These are phyloP conservation scores for Psococerastis gibbosa DNA, from an alignment of 2,888 invertebrate species.

Conservation along the genomic window DNA sequence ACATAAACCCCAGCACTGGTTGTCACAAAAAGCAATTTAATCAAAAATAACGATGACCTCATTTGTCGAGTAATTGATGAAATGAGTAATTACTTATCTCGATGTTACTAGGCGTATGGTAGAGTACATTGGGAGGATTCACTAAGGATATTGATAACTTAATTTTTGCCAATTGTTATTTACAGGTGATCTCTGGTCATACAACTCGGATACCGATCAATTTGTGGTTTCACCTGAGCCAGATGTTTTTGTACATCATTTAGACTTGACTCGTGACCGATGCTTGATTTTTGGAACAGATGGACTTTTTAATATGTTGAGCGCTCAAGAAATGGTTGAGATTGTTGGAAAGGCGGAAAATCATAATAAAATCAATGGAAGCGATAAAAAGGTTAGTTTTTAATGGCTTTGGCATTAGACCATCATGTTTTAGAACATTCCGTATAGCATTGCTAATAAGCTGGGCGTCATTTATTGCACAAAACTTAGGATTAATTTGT, in stretches of 20 bases:
- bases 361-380: constrained; percentile 44
- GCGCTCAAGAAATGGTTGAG: constrained; percentile 62
- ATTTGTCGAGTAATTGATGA: no score
- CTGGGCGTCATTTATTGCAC: no score
- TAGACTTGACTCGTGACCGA: constrained; percentile 45
- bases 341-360: constrained; percentile 66
- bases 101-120: no score
- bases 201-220: constrained; percentile 72
- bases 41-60: no score
- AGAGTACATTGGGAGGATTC: background rate
- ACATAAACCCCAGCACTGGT: no score
- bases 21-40: no score
- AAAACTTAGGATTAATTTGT: no score
- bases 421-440: no score
- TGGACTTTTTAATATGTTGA: constrained; percentile 91
- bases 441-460: no score
- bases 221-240: constrained; percentile 98
- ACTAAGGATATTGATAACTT: background rate
- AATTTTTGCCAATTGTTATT: constrained; percentile 12
- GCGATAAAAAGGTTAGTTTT: constrained; percentile 4
- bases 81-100: no score
- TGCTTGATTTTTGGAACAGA: constrained; percentile 93
- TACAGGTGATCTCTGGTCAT: constrained; percentile 88
- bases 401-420: no score
- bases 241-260: constrained; percentile 70